Evolutionary conservation across 2,888 invertebrate genomes (phyloP), one percentile per base, ranked within the genome.

Genomic region (Escarpia spicata): DNA sequence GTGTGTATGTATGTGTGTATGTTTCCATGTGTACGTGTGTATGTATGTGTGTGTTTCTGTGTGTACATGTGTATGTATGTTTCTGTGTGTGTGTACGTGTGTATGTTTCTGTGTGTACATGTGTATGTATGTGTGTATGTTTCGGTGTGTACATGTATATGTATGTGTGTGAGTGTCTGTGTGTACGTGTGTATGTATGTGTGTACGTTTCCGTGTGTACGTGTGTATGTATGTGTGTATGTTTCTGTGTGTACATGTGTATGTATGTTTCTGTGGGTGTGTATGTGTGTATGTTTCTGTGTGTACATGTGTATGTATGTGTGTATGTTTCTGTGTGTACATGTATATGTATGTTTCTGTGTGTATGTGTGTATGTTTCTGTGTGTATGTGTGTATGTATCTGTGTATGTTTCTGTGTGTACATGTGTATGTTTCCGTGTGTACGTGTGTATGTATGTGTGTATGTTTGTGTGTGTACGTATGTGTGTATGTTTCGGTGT

Each of bases 21-120:
- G 37, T 37, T 37, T 37, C 37, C 1, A 1, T 37, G 37, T 37
- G 37, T 37, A 37, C 37, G 37, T 37, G 1, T n/a, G n/a, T 91
- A 91, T 91, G 44, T 91, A 15, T 91, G 44, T 91, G 15, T 91
- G 44, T 91, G 44, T 10, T 12, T 91, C 43, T 91, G 44, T 91
- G 44, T 91, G 44, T 43, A 31, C 31, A 19, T 91, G 15, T 91
- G 44, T 91, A 91, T 91, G 91, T 91, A 31, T 12, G 3, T 91
- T 15, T 91, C n/a, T 10, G 10, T 91, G 43, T 91, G 8, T 90
- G 90, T 3, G 37, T 90, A 19, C 15, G 43, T 90, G 90, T 90
- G 10, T 90, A 2, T 90, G 43, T 90, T 9, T 90, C 31, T 90
- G 90, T 90, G 15, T 3, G 9, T 90, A 90, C 15, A 6, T 90